Evolutionary conservation across 2,113 vertebrate species (phyloP).

Genomic region (Ammodytes dubius): DNA sequence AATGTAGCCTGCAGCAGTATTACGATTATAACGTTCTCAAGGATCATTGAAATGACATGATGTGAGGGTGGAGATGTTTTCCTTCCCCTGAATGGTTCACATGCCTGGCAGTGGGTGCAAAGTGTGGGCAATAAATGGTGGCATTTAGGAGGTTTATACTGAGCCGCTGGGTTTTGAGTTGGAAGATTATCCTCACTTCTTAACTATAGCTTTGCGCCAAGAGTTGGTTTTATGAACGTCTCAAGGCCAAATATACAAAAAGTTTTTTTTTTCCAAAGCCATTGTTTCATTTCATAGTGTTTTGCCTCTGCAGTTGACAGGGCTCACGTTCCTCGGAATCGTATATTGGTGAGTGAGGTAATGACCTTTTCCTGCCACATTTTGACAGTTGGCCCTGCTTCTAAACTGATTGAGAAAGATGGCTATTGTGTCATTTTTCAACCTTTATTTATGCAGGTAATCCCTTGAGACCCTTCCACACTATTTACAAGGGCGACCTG

Average conservation of each 20-base stretch:
- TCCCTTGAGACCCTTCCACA: too few species aligned
- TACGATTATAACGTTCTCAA: background rate
- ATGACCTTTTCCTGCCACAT: background rate
- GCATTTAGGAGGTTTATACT: conserved; percentile 5
- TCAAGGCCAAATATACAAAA: conserved; percentile 2
- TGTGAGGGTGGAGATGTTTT: background rate
- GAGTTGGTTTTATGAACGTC: background rate
- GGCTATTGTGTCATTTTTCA: background rate
- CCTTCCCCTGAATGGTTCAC: background rate
- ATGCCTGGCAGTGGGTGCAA: background rate
- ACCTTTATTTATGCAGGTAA: too few species aligned
- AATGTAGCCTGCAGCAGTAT: background rate
- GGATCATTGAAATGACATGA: background rate
- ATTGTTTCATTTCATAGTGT: conserved; percentile 21
- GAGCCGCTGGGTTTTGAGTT: conserved; percentile 20
- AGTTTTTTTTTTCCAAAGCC: conserved; percentile 19
- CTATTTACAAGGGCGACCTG: too few species aligned
- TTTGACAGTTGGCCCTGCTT: too few species aligned
- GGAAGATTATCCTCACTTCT: conserved; percentile 11
- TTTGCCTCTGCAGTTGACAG: conserved; percentile 23
- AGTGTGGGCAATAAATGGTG: background rate
- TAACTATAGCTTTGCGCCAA: background rate
- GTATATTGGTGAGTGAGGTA: conserved; percentile 2
- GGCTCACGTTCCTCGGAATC: background rate
- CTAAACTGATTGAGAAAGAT: background rate